Conservation (phyloP, 92 coral and sea anemone species). For the Heliopora coerulea region DNA sequence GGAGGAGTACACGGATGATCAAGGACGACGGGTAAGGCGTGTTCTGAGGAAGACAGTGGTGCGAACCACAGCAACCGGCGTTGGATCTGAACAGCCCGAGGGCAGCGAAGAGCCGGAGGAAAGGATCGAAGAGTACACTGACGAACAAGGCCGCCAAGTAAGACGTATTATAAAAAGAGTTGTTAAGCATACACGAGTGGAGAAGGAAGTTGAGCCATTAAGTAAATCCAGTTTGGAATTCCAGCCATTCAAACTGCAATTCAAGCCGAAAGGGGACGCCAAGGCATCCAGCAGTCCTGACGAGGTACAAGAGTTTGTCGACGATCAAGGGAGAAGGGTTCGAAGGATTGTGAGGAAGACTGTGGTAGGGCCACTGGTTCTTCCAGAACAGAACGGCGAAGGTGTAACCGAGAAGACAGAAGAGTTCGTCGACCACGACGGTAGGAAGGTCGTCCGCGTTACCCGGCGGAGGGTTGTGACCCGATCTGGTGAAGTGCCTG, state of each 20-base stretch:
- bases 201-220: constrained; percentile 11
- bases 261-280: neutral
- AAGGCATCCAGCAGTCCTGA: neutral
- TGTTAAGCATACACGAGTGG: constrained; percentile 17
- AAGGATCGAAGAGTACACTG: constrained; percentile 70
- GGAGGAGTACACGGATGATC: constrained; percentile 75
- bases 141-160: constrained; percentile 72
- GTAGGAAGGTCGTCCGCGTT: constrained; percentile 50
- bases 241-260: constrained; percentile 41
- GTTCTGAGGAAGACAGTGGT: constrained; percentile 59
- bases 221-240: constrained; percentile 11
- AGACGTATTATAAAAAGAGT: constrained; percentile 12
- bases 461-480: constrained; percentile 32
- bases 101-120: constrained; percentile 53
- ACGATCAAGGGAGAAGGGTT: neutral
- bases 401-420: constrained; percentile 28
- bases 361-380: neutral
- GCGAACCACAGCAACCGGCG: constrained; percentile 35
- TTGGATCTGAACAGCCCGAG: constrained; percentile 1
- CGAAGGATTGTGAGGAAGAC: constrained; percentile 33
- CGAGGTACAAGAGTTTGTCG: constrained; percentile 1
- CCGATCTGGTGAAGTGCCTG: neutral
- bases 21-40: constrained; percentile 74
- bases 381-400: neutral
- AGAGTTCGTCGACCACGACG: constrained; percentile 59